Evolutionary conservation across 2,888 invertebrate genomes (phyloP).

Genomic region (Andrena haemorrhoa): DNA sequence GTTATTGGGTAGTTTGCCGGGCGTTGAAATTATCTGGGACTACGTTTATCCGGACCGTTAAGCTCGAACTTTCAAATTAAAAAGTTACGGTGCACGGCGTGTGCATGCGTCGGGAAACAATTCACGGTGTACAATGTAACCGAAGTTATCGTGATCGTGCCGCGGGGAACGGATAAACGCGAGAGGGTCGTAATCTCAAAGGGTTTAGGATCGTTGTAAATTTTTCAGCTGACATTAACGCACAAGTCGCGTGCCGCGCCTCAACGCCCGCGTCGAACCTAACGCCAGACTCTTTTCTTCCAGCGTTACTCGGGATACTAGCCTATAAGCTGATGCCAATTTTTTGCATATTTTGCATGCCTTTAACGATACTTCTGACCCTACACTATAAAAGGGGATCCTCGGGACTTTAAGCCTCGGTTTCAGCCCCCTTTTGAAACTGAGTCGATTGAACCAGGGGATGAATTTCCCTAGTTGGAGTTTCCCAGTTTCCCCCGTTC

Average conservation of each 20-base stretch:
- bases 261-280: slow-evolving; percentile 37
- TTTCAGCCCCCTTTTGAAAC: neutral
- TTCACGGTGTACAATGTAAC: slow-evolving; percentile 42
- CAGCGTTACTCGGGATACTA: slow-evolving; percentile 9
- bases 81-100: slow-evolving; percentile 21
- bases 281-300: slow-evolving; percentile 24
- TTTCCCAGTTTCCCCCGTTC: slow-evolving; percentile 1
- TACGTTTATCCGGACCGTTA: neutral
- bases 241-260: slow-evolving; percentile 50
- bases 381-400: neutral
- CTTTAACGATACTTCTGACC: slow-evolving; percentile 7
- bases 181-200: slow-evolving; percentile 56
- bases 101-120: slow-evolving; percentile 45
- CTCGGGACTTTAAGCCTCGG: neutral
- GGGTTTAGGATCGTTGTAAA: slow-evolving; percentile 61
- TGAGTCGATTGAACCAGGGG: neutral
- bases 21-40: slow-evolving; percentile 23
- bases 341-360: neutral
- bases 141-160: slow-evolving; percentile 52
- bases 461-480: neutral
- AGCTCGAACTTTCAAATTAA: slow-evolving; percentile 43
- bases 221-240: slow-evolving; percentile 61
- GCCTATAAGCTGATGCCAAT: slow-evolving; percentile 38
- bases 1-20: slow-evolving; percentile 8
- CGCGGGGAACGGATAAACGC: slow-evolving; percentile 54